Evolutionary conservation across 2,888 invertebrate genomes (phyloP).

Genomic region (Ariolimax columbianus): DNA sequence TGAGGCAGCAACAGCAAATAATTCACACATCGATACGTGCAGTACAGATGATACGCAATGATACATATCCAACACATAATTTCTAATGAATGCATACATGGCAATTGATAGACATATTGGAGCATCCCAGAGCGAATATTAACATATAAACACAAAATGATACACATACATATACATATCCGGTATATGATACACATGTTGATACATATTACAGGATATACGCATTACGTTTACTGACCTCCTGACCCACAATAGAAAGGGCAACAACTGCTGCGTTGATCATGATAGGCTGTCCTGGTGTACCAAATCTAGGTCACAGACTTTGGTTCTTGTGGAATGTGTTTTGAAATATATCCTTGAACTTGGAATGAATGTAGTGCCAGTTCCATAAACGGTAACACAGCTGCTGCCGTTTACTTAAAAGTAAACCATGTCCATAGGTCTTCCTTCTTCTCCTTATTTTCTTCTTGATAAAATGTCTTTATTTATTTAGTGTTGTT

Average conservation of each 20-base stretch:
- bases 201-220: no score
- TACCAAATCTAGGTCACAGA: not conserved
- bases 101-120: no score
- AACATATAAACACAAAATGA: no score
- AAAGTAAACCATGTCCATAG: not conserved
- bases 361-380: not conserved
- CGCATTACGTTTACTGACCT: conserved; percentile 22
- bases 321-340: not conserved
- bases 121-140: no score
- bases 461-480: not conserved
- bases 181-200: not conserved
- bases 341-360: not conserved
- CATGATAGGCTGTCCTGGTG: conserved; percentile 11
- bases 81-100: no score
- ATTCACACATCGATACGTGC: no score
- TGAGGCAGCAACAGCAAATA: no score
- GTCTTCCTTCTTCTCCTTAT: not conserved
- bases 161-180: no score
- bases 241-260: conserved; percentile 48
- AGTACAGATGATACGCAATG: no score
- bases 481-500: not conserved
- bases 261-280: conserved; percentile 51
- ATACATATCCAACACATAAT: no score
- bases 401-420: not conserved
- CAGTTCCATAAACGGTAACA: not conserved